These are phyloP conservation scores for Cliona cf. orientalis DNA, from an alignment of 37 sponge, comb jelly and placozoan genomes.

Conservation along the genomic window DNA sequence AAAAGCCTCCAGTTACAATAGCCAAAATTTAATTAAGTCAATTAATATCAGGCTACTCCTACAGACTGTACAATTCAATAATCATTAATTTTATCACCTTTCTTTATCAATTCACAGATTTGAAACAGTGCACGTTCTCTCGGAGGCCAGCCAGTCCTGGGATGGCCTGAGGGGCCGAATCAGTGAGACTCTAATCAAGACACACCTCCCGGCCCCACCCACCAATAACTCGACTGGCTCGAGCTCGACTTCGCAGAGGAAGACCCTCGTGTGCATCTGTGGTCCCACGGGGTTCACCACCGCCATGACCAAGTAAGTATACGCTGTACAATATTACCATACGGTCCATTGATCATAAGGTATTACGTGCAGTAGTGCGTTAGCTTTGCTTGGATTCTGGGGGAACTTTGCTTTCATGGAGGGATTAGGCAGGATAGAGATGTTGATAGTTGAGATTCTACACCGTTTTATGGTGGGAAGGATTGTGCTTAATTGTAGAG, in stretches of 20 bases:
- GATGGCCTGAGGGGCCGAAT: constrained; percentile 60
- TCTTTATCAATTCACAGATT: constrained; percentile 38
- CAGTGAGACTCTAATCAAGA: constrained; percentile 18
- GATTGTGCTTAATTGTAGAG: too few relatives aligned
- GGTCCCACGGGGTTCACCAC: constrained; percentile 65
- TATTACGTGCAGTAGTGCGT: background rate
- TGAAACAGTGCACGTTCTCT: constrained; percentile 59
- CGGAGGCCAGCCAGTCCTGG: constrained; percentile 40
- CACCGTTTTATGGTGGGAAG: too few relatives aligned
- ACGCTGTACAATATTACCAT: background rate
- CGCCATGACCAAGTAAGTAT: constrained; percentile 38
- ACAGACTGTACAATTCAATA: too few relatives aligned
- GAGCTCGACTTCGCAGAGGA: background rate
- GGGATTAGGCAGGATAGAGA: too few relatives aligned
- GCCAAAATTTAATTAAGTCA: too few relatives aligned
- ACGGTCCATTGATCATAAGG: background rate
- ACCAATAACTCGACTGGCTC: background rate
- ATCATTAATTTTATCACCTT: background rate
- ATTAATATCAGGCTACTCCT: too few relatives aligned
- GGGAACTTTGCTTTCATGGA: too few relatives aligned
- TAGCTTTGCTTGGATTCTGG: background rate
- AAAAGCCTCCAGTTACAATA: too few relatives aligned
- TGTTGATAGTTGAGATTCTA: too few relatives aligned
- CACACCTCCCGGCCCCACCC: constrained; percentile 44
- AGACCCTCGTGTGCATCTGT: constrained; percentile 71